These are phyloP conservation scores for Strigamia crassipes DNA, from an alignment of 2,888 invertebrate genomes.

Conservation along the genomic window DNA sequence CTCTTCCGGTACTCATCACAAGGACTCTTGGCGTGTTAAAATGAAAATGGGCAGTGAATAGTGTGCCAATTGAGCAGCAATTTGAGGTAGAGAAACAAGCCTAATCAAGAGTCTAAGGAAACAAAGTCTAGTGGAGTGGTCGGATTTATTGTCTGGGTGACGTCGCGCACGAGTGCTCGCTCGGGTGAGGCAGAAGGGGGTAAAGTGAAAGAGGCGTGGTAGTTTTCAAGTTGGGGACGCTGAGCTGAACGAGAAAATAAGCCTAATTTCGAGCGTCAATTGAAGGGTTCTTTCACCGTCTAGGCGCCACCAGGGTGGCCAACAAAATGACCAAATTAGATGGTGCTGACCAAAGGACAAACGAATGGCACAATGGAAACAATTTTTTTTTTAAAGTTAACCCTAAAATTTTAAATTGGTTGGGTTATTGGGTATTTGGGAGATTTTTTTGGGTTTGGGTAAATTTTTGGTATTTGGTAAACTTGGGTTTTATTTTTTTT, in stretches of 20 bases:
- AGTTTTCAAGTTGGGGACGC: slow-evolving; percentile 39
- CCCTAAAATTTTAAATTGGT: background rate
- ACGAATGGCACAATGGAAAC: background rate
- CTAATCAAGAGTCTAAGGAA: background rate
- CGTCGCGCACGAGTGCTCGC: slow-evolving; percentile 20
- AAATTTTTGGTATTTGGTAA: no score
- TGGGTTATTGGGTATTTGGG: no score
- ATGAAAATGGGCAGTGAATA: background rate
- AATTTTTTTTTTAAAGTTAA: background rate
- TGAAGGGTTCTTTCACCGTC: slow-evolving; percentile 27
- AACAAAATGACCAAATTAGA: slow-evolving; percentile 38
- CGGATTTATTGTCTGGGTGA: slow-evolving; percentile 10
- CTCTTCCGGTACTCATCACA: slow-evolving; percentile 24
- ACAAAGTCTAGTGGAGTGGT: background rate
- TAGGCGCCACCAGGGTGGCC: slow-evolving; percentile 40
- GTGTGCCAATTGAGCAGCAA: background rate
- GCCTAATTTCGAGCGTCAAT: slow-evolving; percentile 40
- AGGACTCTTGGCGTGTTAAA: background rate
- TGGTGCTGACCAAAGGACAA: slow-evolving; percentile 33
- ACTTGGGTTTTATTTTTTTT: no score
- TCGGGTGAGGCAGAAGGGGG: background rate
- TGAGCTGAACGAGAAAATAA: slow-evolving; percentile 42
- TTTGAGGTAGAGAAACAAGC: background rate
- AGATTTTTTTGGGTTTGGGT: no score
- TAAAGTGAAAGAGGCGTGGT: slow-evolving; percentile 30